Conservation (phyloP, 1,140 invertebrate genomes). For the Dryas iulia region DNA sequence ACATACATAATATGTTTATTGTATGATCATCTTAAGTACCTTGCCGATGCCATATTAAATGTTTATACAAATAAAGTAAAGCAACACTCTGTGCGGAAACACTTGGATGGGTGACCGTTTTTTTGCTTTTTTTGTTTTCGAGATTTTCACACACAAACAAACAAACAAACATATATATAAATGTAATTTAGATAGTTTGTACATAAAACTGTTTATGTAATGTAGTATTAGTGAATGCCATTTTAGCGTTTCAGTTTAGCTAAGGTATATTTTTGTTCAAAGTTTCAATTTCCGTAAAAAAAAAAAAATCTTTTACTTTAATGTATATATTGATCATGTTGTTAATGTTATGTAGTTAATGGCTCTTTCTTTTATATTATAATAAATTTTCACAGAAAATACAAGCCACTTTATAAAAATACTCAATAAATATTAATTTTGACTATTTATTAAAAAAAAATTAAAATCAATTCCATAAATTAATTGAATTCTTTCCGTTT, state of each 20-base stretch:
- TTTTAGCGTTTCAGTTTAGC: constrained; percentile 1
- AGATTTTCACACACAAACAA: not conserved
- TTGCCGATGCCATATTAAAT: constrained; percentile 40
- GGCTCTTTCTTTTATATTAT: not conserved
- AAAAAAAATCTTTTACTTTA: not conserved
- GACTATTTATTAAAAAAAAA: too few species aligned
- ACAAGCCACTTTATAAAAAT: too few species aligned
- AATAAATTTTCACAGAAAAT: not conserved
- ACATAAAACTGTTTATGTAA: not conserved
- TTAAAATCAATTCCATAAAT: too few species aligned
- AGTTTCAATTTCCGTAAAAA: not conserved
- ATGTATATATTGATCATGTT: not conserved
- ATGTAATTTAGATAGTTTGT: not conserved
- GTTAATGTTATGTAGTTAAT: not conserved
- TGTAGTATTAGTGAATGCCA: not conserved
- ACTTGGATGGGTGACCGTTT: constrained; percentile 19
- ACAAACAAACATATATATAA: not conserved
- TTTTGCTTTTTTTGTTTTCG: not conserved
- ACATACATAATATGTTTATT: constrained; percentile 5
- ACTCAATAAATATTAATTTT: too few species aligned
- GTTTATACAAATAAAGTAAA: constrained; percentile 15
- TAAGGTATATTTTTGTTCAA: not conserved
- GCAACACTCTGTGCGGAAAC: constrained; percentile 1
- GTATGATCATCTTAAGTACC: constrained; percentile 26
- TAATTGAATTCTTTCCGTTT: not conserved